Conservation (phyloP, 2,797 vertebrate species). For the Cryptoblepharus egeriae region DNA sequence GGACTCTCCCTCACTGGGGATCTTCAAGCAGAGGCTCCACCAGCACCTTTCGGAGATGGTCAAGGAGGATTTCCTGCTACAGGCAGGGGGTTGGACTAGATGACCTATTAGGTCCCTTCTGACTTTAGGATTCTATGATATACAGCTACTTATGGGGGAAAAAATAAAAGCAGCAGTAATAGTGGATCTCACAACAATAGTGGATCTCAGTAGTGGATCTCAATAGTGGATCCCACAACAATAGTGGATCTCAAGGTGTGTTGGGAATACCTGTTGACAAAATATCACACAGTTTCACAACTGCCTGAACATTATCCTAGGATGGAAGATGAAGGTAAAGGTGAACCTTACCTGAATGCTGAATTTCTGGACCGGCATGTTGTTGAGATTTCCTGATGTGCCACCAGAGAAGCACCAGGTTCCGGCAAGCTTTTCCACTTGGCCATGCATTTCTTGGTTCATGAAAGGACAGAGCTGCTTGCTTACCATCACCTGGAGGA, state of each 20-base stretch:
- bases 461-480: background rate
- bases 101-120: no score
- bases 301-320: background rate
- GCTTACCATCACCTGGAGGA: background rate
- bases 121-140: no score
- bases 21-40: no score
- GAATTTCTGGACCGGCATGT: background rate
- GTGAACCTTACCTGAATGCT: constrained; percentile 53
- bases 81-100: background rate
- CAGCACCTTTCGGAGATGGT: no score
- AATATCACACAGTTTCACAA: background rate
- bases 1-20: no score
- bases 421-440: background rate
- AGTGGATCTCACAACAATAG: no score
- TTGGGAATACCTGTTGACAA: background rate
- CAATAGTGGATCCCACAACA: background rate
- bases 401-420: constrained; percentile 15
- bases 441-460: background rate
- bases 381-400: constrained; percentile 27
- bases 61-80: no score
- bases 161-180: no score
- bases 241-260: background rate
- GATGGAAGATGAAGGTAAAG: background rate
- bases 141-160: background rate
- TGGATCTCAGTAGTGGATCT: no score